Percentiles rank a stretch among this genome's conserved stretches.
phyloP scores from a whole-genome alignment of 2,888 invertebrate genomes.

The Acrobasis suavella region DNA sequence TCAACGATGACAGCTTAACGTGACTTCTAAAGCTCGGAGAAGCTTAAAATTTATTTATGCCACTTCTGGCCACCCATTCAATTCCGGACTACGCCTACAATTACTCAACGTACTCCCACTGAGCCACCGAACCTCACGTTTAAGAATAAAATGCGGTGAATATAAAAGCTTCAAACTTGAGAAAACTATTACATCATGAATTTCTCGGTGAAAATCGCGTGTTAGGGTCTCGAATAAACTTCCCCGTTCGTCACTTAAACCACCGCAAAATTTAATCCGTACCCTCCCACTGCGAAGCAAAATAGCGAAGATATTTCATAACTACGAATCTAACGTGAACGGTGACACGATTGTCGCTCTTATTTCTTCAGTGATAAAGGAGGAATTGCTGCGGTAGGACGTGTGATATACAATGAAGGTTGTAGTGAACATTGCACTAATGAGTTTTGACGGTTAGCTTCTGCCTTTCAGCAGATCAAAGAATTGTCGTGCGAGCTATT shows the following conservation, averaged over 20 bases:
- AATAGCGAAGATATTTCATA: conserved; percentile 57
- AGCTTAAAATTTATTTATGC: too few species aligned
- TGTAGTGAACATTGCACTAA: conserved; percentile 37
- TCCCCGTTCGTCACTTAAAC: conserved; percentile 38
- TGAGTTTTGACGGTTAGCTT: conserved; percentile 34
- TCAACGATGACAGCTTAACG: too few species aligned
- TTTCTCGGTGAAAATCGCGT: background rate
- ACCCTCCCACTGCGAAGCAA: conserved; percentile 49
- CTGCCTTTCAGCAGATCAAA: conserved; percentile 15
- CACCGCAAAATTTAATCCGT: conserved; percentile 52
- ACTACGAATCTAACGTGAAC: conserved; percentile 44
- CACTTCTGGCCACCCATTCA: too few species aligned
- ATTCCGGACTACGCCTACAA: too few species aligned
- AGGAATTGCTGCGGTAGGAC: conserved; percentile 33
- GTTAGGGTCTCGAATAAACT: background rate
- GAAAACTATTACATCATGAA: background rate
- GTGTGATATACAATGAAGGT: conserved; percentile 38
- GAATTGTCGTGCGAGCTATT: conserved; percentile 9
- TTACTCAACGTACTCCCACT: too few species aligned
- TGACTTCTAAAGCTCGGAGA: too few species aligned
- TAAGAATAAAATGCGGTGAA: background rate
- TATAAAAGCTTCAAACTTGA: background rate
- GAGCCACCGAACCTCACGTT: too few species aligned
- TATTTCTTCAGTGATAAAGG: conserved; percentile 37
- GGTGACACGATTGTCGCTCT: conserved; percentile 31